Evolutionary conservation across 2,888 invertebrate genomes (phyloP).

Genomic region (Acrobasis repandana): DNA sequence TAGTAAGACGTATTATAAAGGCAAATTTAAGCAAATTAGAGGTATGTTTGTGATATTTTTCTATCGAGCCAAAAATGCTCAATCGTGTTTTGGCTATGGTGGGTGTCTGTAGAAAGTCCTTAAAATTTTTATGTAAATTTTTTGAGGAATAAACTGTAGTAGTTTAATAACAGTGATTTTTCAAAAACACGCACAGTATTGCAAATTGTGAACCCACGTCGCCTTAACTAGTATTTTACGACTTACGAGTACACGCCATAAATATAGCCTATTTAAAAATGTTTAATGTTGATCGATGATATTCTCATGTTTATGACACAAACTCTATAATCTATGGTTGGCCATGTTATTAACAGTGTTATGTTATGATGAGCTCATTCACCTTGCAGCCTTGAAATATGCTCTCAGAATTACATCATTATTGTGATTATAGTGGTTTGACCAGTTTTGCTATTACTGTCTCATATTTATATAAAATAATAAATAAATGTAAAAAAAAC

Average conservation of each 20-base stretch:
- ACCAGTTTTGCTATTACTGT: not conserved
- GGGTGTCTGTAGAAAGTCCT: no score
- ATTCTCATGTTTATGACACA: slow-evolving; percentile 11
- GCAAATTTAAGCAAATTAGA: no score
- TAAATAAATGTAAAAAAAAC: not conserved
- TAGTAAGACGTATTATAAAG: no score
- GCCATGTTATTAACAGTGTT: slow-evolving; percentile 14
- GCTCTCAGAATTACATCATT: slow-evolving; percentile 16
- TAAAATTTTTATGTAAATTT: no score
- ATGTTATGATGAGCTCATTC: slow-evolving; percentile 18
- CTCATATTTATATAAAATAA: not conserved
- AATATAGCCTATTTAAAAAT: not conserved
- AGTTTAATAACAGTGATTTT: no score
- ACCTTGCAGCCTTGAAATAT: slow-evolving; percentile 17
- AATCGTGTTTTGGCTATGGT: no score
- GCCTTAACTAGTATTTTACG: slow-evolving; percentile 9
- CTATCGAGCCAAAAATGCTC: no score
- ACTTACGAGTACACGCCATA: slow-evolving; percentile 1
- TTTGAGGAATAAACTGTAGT: no score
- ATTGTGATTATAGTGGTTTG: slow-evolving; percentile 11
- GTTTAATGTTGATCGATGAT: slow-evolving; percentile 14
- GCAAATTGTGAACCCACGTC: no score
- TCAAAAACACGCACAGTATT: no score
- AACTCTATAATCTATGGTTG: slow-evolving; percentile 15
- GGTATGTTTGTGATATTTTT: no score